Conservation (phyloP, 2,888 invertebrate species). For the Zhuqinia jingwanae region DNA sequence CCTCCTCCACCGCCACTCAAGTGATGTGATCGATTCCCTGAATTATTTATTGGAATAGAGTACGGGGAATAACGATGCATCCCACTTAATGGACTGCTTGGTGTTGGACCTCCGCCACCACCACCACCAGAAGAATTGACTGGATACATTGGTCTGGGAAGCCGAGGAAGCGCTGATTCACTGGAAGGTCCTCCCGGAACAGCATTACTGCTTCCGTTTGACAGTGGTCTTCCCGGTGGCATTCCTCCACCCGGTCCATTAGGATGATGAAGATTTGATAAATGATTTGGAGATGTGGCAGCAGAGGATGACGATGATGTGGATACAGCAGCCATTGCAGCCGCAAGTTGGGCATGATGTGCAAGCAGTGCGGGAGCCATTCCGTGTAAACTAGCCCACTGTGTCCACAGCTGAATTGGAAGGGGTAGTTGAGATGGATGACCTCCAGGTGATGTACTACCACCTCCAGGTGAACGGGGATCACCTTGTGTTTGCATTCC, state of each 20-base stretch:
- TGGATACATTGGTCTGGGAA: constrained; percentile 79
- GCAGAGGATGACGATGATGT: constrained; percentile 66
- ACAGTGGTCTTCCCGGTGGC: constrained; percentile 70
- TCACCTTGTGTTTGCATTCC: constrained; percentile 27
- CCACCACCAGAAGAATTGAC: constrained; percentile 72
- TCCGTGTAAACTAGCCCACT: constrained; percentile 85
- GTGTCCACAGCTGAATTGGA: constrained; percentile 85
- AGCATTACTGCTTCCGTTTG: constrained; percentile 73
- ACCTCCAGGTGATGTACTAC: constrained; percentile 64
- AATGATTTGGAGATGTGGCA: constrained; percentile 68
- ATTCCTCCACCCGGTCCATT: constrained; percentile 74
- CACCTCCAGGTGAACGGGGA: constrained; percentile 25
- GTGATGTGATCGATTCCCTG: constrained; percentile 73
- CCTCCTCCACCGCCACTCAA: constrained; percentile 66
- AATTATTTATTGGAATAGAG: constrained; percentile 79
- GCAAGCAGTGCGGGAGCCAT: constrained; percentile 83
- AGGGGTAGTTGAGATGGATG: constrained; percentile 78
- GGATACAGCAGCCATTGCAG: constrained; percentile 81
- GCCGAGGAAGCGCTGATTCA: constrained; percentile 70
- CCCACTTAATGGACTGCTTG: constrained; percentile 77
- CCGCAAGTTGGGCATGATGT: constrained; percentile 85
- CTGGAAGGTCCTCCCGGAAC: constrained; percentile 47
- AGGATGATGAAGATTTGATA: constrained; percentile 73
- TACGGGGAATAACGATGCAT: constrained; percentile 82
- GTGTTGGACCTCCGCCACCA: constrained; percentile 58